Evolutionary conservation across 1,140 invertebrate genomes (phyloP), one percentile per base, ranked within the genome.

Genomic region (Pseudobourletiella spinata): DNA sequence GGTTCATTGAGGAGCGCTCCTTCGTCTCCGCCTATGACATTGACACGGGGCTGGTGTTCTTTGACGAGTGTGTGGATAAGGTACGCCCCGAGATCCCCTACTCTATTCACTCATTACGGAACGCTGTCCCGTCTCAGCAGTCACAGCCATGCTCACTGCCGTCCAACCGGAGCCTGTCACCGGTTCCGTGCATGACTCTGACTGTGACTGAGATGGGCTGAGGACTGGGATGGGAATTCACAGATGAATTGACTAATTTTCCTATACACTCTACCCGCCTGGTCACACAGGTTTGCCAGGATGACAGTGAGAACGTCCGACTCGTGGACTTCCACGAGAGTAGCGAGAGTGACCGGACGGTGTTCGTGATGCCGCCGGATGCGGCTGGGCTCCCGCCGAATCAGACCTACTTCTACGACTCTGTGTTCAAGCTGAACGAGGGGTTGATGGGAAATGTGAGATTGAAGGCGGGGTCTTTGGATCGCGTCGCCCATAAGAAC

Each of bases 1-100:
- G 93, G 43, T 99, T 99, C 76, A 98, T 99, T 68, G 95, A 99
- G 78, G 96, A 99, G 77, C 82, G 95, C 35, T 97, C 93, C 70
- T 98, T 99, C 79, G 91, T 98, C 0, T 95, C 93, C 15, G n/a
- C n/a, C n/a, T n/a, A n/a, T n/a, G 94, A 98, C 71, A 92, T 92
- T 74, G 93, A 98, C 79, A 82, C 83, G 16, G 85, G 85, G 65
- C 78, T 99, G 57, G 91, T 93, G 14, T 99, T 99, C 78, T 99
- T 99, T 74, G 96, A 99, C 76, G 94, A 99, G 74, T 98, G 95
- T 73, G 86, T 89, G 1, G 93, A 96, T 76, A 85, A 82, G 74
- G 79, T 83, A 65, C 67, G 71, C n/a, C n/a, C n/a, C n/a, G n/a
- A n/a, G n/a, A n/a, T n/a, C n/a, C n/a, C n/a, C n/a, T n/a, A n/a